Conservation (phyloP, 2,797 vertebrate species). For the Kryptopterus vitreolus region DNA sequence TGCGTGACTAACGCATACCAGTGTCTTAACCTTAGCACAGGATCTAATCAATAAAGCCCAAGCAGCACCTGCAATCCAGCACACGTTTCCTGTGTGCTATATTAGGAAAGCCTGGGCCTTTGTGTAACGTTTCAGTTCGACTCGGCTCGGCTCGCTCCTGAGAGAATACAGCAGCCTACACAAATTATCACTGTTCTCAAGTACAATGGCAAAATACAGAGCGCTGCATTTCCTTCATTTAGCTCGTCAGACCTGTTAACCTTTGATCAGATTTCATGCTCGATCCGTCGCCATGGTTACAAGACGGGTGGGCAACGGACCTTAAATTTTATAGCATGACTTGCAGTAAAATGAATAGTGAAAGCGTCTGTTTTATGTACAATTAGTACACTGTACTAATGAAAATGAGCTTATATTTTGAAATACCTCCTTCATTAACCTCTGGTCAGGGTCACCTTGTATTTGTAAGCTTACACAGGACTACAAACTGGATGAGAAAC, state of each 20-base stretch:
- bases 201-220: not conserved
- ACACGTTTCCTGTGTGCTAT: slow-evolving; percentile 40
- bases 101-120: slow-evolving; percentile 35
- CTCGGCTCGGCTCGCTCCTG: slow-evolving; percentile 10
- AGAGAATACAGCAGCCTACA: slow-evolving; percentile 34
- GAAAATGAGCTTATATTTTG: too few species aligned
- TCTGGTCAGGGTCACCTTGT: not conserved
- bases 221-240: not conserved
- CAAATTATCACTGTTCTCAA: slow-evolving; percentile 18
- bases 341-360: not conserved
- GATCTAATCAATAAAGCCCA: slow-evolving; percentile 46
- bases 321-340: not conserved
- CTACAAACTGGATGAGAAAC: not conserved
- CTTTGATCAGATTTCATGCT: slow-evolving; percentile 7
- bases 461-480: not conserved
- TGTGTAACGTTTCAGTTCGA: slow-evolving; percentile 32
- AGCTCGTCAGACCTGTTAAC: not conserved
- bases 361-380: not conserved
- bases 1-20: not conserved
- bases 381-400: not conserved
- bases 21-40: not conserved
- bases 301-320: not conserved
- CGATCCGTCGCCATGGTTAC: not conserved
- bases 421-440: not conserved
- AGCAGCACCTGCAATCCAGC: slow-evolving; percentile 40